These are phyloP conservation scores for Heterohyrax brucei DNA, from an alignment of 2,797 vertebrate genomes.

Conservation along the genomic window DNA sequence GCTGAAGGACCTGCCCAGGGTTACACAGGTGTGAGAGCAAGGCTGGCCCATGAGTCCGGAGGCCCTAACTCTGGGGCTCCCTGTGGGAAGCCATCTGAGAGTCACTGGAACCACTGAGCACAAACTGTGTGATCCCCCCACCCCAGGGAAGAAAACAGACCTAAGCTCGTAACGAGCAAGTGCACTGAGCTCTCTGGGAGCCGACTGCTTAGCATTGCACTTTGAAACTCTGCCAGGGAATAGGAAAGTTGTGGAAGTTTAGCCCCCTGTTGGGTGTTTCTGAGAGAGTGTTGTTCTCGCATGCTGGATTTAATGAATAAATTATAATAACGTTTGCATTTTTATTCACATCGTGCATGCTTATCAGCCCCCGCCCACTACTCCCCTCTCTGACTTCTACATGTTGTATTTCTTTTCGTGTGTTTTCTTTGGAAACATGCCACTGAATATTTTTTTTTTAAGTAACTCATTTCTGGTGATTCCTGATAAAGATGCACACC, in stretches of 20 bases:
- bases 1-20: background rate
- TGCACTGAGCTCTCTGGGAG: fast-evolving
- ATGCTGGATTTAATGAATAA: slow-evolving; percentile 79
- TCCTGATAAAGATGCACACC: slow-evolving; percentile 48
- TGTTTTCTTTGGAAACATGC: slow-evolving; percentile 41
- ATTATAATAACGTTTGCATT: slow-evolving; percentile 80
- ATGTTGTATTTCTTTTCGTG: slow-evolving; percentile 71
- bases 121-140: too few relatives aligned
- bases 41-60: background rate
- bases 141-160: background rate
- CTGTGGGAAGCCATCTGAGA: background rate
- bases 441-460: background rate
- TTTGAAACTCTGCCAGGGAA: slow-evolving; percentile 45
- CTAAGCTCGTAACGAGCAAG: fast-evolving
- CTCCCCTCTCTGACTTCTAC: slow-evolving; percentile 27
- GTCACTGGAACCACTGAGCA: background rate
- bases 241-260: slow-evolving; percentile 64
- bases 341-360: slow-evolving; percentile 72
- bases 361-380: slow-evolving; percentile 19
- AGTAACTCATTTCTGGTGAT: slow-evolving; percentile 15
- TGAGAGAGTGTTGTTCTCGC: slow-evolving; percentile 22
- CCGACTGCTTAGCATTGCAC: fast-evolving
- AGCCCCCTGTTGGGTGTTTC: slow-evolving; percentile 67
- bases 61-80: background rate
- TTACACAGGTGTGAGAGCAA: background rate